These are phyloP conservation scores for Monarcha castaneiventris DNA, from an alignment of 2,113 vertebrate genomes.

Conservation along the genomic window DNA sequence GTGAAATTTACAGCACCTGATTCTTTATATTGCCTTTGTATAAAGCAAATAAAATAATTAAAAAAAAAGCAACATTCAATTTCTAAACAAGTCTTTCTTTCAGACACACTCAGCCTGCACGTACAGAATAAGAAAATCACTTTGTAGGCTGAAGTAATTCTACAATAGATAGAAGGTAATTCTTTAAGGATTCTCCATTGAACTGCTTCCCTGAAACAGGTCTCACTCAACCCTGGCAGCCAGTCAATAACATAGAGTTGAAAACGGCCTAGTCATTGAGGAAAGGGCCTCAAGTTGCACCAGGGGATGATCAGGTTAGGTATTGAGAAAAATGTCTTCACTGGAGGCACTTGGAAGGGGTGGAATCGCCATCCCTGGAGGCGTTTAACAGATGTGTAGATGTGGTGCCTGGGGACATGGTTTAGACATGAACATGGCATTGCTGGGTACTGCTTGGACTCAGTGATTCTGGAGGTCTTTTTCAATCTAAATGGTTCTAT, in stretches of 20 bases:
- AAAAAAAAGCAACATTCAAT: neutral
- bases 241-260: neutral
- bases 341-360: neutral
- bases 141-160: neutral
- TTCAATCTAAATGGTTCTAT: neutral
- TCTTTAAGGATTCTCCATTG: neutral
- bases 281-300: neutral
- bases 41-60: neutral
- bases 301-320: neutral
- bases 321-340: neutral
- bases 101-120: neutral
- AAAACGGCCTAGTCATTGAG: neutral
- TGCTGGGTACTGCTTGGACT: neutral
- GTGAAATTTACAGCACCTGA: neutral
- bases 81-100: neutral
- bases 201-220: neutral
- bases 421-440: neutral
- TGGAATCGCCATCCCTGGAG: too few species aligned
- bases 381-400: neutral
- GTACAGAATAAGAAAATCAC: neutral
- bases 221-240: neutral
- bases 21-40: neutral
- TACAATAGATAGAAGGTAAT: neutral
- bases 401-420: neutral
- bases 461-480: neutral